Evolutionary conservation across 2,113 vertebrate species (phyloP).

Genomic region (Elgaria multicarinata): DNA sequence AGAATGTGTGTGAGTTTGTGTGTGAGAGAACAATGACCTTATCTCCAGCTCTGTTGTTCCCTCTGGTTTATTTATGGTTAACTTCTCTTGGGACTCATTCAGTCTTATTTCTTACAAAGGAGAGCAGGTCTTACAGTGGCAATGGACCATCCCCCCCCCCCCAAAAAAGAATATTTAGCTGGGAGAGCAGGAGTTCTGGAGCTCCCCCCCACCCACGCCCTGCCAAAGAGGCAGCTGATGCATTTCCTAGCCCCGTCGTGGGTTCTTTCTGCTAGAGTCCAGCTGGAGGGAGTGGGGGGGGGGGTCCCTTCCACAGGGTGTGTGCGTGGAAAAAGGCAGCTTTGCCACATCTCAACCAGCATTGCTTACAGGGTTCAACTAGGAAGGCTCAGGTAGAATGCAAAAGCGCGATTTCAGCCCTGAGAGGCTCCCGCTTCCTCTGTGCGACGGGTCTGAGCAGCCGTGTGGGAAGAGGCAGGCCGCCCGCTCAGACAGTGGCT

Average conservation of each 20-base stretch:
- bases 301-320: not conserved
- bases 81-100: not conserved
- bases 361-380: not conserved
- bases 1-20: too few relatives aligned
- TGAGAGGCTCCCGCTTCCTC: too few relatives aligned
- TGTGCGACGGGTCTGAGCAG: not conserved
- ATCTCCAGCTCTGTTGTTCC: too few relatives aligned
- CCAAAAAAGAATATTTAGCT: not conserved
- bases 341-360: not conserved
- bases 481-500: not conserved
- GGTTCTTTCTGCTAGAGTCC: fast-evolving
- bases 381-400: not conserved
- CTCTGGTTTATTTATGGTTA: not conserved
- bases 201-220: constrained; percentile 47
- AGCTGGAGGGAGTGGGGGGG: fast-evolving
- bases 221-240: constrained; percentile 31
- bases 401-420: not conserved
- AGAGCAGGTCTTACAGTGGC: too few relatives aligned
- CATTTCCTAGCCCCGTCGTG: not conserved
- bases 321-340: not conserved
- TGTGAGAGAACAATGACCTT: not conserved
- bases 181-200: not conserved
- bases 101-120: not conserved
- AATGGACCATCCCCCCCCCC: not conserved
- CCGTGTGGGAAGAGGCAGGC: not conserved